Conservation (phyloP, 2,888 invertebrate genomes). For the Pseudolycoriella hygida region DNA sequence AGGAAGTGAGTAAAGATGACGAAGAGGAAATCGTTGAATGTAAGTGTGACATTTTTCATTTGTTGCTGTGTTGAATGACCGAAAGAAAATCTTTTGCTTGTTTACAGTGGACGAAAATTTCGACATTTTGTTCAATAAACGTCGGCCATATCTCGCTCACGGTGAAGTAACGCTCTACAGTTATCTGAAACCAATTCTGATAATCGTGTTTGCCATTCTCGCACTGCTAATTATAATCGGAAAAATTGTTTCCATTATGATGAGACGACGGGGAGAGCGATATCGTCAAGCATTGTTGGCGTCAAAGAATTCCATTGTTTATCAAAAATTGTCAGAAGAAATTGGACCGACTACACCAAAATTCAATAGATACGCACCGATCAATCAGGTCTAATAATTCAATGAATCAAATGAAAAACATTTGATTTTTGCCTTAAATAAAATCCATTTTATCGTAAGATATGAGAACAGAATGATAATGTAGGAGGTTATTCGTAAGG, state of each 20-base stretch:
- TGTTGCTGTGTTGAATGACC: too few species aligned
- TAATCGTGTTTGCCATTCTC: constrained; percentile 36
- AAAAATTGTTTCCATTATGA: constrained; percentile 32
- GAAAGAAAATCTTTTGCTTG: not conserved
- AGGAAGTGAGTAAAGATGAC: constrained; percentile 21
- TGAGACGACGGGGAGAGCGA: constrained; percentile 33
- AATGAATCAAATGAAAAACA: too few species aligned
- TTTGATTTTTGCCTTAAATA: too few species aligned
- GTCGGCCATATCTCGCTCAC: constrained; percentile 26
- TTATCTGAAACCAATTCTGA: constrained; percentile 38
- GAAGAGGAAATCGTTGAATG: not conserved
- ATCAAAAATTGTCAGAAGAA: constrained; percentile 63
- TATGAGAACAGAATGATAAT: too few species aligned
- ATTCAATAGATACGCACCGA: constrained; percentile 42
- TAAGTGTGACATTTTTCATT: constrained; percentile 1
- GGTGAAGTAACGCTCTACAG: constrained; percentile 24
- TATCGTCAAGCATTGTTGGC: constrained; percentile 28
- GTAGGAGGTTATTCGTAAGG: too few species aligned
- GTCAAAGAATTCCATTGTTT: constrained; percentile 39
- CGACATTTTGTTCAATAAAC: constrained; percentile 24
- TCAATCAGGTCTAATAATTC: constrained; percentile 30
- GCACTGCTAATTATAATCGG: constrained; percentile 35
- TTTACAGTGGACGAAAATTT: constrained; percentile 4
- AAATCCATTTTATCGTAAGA: too few species aligned
- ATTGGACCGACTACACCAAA: constrained; percentile 50